These are phyloP conservation scores for Chionomys nivalis DNA, from an alignment of 2,113 vertebrate species.

Conservation along the genomic window DNA sequence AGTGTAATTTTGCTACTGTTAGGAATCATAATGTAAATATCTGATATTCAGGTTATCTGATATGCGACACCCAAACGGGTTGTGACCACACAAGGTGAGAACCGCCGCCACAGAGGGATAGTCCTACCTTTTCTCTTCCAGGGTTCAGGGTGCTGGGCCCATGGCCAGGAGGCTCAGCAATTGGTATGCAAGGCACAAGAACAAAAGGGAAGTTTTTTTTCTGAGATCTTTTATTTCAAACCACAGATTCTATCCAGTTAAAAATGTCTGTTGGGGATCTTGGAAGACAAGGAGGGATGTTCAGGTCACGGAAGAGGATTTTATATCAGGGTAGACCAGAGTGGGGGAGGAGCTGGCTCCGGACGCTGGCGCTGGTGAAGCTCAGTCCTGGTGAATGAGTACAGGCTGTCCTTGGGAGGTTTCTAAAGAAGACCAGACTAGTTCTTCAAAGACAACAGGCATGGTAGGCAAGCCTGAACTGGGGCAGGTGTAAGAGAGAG, in stretches of 20 bases:
- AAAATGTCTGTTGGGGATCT: conserved; percentile 41
- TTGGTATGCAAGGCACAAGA: not conserved
- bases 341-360: not conserved
- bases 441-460: not conserved
- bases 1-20: not conserved
- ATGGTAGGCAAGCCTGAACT: fast-evolving
- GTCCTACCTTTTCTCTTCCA: not conserved
- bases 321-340: not conserved
- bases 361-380: fast-evolving
- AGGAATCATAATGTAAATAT: not conserved
- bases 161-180: not conserved
- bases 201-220: not conserved
- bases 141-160: not conserved
- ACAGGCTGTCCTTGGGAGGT: not conserved
- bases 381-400: not conserved
- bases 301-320: not conserved
- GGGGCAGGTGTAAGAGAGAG: not conserved
- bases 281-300: not conserved
- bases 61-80: not conserved
- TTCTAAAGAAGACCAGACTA: not conserved
- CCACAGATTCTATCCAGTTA: not conserved
- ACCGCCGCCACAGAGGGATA: fast-evolving
- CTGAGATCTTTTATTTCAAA: conserved; percentile 73
- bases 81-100: not conserved
- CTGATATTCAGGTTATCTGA: not conserved